A percentile compares a stretch with the other conserved stretches of the same genome.
Evolutionary conservation across 1,140 invertebrate species (phyloP).

Genomic region (Brachionus manjavacas): DNA sequence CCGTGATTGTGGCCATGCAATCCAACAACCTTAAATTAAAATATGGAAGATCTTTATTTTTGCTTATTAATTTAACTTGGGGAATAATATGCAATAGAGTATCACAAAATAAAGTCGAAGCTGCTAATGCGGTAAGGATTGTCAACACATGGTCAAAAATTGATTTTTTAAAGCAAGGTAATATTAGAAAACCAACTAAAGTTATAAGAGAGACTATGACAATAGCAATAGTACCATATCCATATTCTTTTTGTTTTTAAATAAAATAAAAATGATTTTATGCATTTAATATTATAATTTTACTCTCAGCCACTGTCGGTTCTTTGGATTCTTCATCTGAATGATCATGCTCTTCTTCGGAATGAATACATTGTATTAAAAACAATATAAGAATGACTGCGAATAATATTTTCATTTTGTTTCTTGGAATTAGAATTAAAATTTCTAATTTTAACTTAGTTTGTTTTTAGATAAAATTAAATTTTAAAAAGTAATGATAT

Average conservation of each 20-base stretch:
- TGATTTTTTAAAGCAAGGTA: conserved; percentile 18
- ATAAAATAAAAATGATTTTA: not conserved
- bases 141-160: not conserved
- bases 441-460: not conserved
- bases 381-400: not conserved
- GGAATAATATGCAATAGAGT: conserved; percentile 59
- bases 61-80: not conserved
- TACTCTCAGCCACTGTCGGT: not conserved
- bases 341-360: not conserved
- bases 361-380: not conserved
- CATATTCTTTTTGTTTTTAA: conserved; percentile 12
- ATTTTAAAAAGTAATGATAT: not conserved
- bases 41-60: not conserved
- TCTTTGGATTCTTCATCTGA: not conserved
- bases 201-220: not conserved
- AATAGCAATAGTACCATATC: conserved; percentile 15
- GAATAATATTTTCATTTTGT: not conserved
- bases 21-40: not conserved
- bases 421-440: no score
- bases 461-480: not conserved
- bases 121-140: conserved; percentile 48
- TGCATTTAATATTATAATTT: not conserved
- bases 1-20: not conserved
- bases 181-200: not conserved
- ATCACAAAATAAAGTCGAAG: conserved; percentile 57